Base-by-base conservation (phyloP, 2,888 invertebrate genomes). In the Micropterix aruncella region DNA sequence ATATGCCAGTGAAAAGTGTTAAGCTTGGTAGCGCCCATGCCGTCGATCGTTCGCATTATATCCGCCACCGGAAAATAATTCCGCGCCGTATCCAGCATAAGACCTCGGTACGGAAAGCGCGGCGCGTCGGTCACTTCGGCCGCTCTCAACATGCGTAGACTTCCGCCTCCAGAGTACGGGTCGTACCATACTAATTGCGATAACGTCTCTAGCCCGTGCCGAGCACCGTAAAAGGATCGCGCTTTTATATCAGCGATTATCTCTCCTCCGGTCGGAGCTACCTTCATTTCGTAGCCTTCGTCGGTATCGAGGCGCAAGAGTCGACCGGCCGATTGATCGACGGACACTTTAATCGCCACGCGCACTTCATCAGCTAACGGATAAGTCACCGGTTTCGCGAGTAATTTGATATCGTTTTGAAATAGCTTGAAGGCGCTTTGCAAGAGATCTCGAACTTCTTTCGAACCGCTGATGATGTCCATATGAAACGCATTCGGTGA, bases 1-100 rank as follows among this genome's bases (percentile, higher is more conserved):
- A 87, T 73, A 56, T 90, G 88, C 94, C 94, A 94, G 57, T 95
- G 94, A 57, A 95, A 85, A 2, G 89, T 87, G 65, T 95, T 95
- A 51, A 94, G 62, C 63, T 95, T 95, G 54, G 82, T 80, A 40
- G 87, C 80, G 0, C 86, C 80, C 94, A 95, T 93, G 2, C 85
- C 92, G 47, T 88, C 82, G 55, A 95, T 66, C 7, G 87, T 82
- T 9, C 81, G 73, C 53, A 83, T 76, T 37, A 88, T 70, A 42
- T 80, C 74, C 7, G 70, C 73, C 2, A 88, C 70, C 1, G 86
- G 79, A 57, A 95, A 82, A 61, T 79, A 96, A 62, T 95, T 93
- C 16, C 96, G 71, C 0, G 93, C 84, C 0, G 95, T 92, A 58
- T 96, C 96, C 42, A 96, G 63, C 62, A 94, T 77, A 1, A 96